Conservation (phyloP, 2,113 vertebrate species). For the Mesitornis unicolor region DNA sequence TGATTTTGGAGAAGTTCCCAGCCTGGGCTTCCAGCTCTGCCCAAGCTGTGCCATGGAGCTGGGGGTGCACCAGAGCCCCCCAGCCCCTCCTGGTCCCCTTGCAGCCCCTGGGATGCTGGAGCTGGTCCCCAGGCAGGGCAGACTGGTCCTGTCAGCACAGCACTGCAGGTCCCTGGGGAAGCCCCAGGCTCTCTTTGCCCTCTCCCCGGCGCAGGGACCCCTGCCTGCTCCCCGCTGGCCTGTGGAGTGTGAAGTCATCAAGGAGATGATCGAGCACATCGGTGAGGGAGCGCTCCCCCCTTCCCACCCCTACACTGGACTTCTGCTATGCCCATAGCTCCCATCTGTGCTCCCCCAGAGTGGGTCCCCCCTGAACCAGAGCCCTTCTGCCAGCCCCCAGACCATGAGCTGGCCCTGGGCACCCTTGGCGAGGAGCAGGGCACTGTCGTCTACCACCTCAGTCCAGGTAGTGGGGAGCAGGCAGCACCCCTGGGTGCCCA, state of each 20-base stretch:
- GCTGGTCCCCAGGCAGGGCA: slow-evolving; percentile 55
- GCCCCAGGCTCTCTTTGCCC: slow-evolving; percentile 72
- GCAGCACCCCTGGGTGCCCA: not conserved
- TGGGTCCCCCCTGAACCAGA: slow-evolving; percentile 85
- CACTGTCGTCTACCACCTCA: slow-evolving; percentile 77
- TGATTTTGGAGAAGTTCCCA: not conserved
- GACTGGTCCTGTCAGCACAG: not conserved
- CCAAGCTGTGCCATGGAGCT: rapidly evolving
- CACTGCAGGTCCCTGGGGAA: slow-evolving; percentile 57
- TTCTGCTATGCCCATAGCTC: rapidly evolving
- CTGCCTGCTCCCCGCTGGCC: slow-evolving; percentile 82
- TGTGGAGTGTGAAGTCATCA: slow-evolving; percentile 85
- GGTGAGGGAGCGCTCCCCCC: not conserved
- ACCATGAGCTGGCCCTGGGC: slow-evolving; percentile 57
- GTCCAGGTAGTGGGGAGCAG: slow-evolving; percentile 63
- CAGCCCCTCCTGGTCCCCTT: not conserved
- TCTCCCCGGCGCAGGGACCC: slow-evolving; percentile 45
- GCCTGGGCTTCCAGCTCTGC: not conserved
- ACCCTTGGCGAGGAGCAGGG: slow-evolving; percentile 66
- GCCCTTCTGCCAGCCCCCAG: slow-evolving; percentile 80
- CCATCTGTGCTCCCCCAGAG: slow-evolving; percentile 66
- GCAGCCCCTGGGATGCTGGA: slow-evolving; percentile 63
- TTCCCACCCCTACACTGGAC: rapidly evolving
- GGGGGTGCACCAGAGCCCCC: not conserved
- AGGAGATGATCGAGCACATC: slow-evolving; percentile 75